phyloP scores from a whole-genome alignment of 2,797 vertebrate genomes.

The Anas acuta region DNA sequence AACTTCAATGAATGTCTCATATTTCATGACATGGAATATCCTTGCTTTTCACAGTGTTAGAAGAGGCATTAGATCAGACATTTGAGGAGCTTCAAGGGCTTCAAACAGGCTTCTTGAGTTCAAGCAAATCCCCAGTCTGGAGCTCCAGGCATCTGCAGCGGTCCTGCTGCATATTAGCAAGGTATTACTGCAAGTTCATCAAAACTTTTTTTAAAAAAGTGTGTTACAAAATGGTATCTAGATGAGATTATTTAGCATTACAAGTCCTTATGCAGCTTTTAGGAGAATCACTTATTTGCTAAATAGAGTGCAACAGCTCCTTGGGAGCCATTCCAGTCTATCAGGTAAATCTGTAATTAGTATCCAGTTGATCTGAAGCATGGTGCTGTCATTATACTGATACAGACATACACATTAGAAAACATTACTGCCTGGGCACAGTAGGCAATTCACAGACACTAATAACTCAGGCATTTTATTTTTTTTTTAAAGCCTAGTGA shows the following conservation, averaged over 20 bases:
- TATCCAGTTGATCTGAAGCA: slow-evolving; percentile 44
- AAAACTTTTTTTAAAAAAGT: background rate
- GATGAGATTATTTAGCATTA: slow-evolving; percentile 9
- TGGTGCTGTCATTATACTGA: slow-evolving; percentile 39
- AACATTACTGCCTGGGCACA: slow-evolving; percentile 36
- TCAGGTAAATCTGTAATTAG: slow-evolving; percentile 67
- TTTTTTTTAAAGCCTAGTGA: background rate
- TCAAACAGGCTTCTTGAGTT: background rate
- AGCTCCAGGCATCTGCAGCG: background rate
- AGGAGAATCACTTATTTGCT: slow-evolving; percentile 7
- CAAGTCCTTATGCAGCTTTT: slow-evolving; percentile 13
- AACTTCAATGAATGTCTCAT: background rate
- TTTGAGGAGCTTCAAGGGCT: background rate
- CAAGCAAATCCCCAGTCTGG: rapidly evolving
- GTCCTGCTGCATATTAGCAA: background rate
- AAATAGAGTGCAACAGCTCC: slow-evolving; percentile 41
- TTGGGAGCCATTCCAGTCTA: slow-evolving; percentile 45
- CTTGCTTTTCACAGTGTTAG: background rate
- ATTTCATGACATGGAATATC: background rate
- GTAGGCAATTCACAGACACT: slow-evolving; percentile 18
- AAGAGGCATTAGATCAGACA: background rate
- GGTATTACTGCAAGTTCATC: background rate
- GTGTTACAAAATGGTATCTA: background rate
- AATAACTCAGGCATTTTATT: background rate
- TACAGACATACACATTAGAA: slow-evolving; percentile 23